Evolutionary conservation across 2,888 invertebrate species (phyloP).

Genomic region (Rhorus exstirpatorius): DNA sequence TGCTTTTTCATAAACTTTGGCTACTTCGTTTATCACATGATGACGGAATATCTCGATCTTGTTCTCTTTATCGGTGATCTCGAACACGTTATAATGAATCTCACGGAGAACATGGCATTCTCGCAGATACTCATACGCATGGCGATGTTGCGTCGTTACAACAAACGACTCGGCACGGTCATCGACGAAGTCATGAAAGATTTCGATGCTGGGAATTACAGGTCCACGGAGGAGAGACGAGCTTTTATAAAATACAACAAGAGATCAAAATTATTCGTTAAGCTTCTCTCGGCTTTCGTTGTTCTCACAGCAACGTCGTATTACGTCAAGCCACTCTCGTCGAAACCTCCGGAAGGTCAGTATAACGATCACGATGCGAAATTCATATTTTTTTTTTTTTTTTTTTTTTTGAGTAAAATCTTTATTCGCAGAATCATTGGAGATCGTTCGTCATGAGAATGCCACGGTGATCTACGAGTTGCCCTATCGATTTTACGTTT

Average conservation of each 20-base stretch:
- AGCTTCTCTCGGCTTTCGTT: slow-evolving; percentile 75
- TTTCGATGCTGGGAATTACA: slow-evolving; percentile 74
- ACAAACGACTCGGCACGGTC: slow-evolving; percentile 73
- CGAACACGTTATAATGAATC: slow-evolving; percentile 79
- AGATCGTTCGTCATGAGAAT: slow-evolving; percentile 38
- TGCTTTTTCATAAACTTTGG: slow-evolving; percentile 74
- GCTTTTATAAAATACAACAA: slow-evolving; percentile 74
- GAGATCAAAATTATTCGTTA: slow-evolving; percentile 77
- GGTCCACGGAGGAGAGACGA: slow-evolving; percentile 71
- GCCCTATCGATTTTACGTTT: slow-evolving; percentile 80
- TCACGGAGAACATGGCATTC: slow-evolving; percentile 79
- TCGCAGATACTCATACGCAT: slow-evolving; percentile 78
- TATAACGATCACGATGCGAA: not conserved
- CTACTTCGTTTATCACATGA: slow-evolving; percentile 78
- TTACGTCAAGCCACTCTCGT: slow-evolving; percentile 78
- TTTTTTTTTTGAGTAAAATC: slow-evolving; percentile 19
- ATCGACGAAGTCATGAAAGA: slow-evolving; percentile 76
- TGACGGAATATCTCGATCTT: slow-evolving; percentile 78
- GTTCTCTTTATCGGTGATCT: slow-evolving; percentile 76
- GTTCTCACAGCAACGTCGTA: slow-evolving; percentile 77
- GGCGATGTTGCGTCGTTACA: slow-evolving; percentile 76
- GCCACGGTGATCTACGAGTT: slow-evolving; percentile 69
- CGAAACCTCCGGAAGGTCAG: slow-evolving; percentile 67
- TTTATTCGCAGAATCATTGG: slow-evolving; percentile 24
- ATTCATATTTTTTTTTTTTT: not conserved